Evolutionary conservation across 2,888 invertebrate species (phyloP).

Genomic region (Nemotelus nigrinus): DNA sequence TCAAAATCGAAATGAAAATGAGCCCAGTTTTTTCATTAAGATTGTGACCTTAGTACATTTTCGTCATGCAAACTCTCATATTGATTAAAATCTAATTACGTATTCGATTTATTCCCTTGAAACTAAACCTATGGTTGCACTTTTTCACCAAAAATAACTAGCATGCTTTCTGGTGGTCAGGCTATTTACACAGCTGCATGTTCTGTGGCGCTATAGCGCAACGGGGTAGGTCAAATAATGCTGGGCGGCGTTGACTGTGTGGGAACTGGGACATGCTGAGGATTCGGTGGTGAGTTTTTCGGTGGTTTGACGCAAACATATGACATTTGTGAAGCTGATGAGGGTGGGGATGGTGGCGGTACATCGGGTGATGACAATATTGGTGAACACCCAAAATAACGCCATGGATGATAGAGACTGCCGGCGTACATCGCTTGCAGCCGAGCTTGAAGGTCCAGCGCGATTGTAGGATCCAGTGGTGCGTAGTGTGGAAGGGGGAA

Average conservation of each 20-base stretch:
- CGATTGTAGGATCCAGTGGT: constrained; percentile 63
- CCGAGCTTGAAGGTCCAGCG: constrained; percentile 64
- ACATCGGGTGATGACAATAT: constrained; percentile 62
- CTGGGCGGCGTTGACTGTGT: constrained; percentile 59
- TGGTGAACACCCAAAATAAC: constrained; percentile 62
- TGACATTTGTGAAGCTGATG: constrained; percentile 52
- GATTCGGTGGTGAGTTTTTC: constrained; percentile 59
- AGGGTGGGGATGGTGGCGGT: constrained; percentile 60
- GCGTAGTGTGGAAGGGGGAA: constrained; percentile 60
- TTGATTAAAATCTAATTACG: too few relatives aligned
- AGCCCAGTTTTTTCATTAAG: too few relatives aligned
- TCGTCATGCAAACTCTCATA: too few relatives aligned
- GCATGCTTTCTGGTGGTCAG: too few relatives aligned
- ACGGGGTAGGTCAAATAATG: constrained; percentile 66
- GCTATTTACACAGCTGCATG: constrained; percentile 58
- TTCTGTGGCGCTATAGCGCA: constrained; percentile 64
- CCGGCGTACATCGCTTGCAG: constrained; percentile 64
- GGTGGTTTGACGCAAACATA: constrained; percentile 60
- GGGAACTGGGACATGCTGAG: constrained; percentile 1
- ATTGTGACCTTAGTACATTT: too few relatives aligned
- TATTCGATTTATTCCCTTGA: too few relatives aligned
- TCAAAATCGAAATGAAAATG: too few relatives aligned
- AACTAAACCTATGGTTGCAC: too few relatives aligned
- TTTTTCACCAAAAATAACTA: too few relatives aligned
- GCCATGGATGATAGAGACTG: constrained; percentile 64